A percentile compares a stretch with the other conserved stretches of the same genome.
Conservation (phyloP, 2,797 vertebrate species). For the Mormyrus hasselquistii region DNA sequence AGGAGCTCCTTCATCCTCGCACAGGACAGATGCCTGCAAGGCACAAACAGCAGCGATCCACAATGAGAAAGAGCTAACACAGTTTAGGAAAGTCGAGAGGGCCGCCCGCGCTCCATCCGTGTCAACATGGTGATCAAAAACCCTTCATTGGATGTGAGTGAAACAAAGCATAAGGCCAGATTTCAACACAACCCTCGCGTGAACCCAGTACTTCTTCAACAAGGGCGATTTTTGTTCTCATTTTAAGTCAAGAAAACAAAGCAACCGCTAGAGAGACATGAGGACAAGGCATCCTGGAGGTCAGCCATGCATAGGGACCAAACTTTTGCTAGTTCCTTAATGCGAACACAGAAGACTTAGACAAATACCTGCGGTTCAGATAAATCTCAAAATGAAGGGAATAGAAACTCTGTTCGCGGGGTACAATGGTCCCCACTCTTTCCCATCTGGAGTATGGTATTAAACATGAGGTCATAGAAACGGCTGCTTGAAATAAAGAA, state of each 20-base stretch:
- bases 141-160: not conserved
- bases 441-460: not conserved
- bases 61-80: not conserved
- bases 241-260: not conserved
- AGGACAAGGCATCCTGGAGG: not conserved
- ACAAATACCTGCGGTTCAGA: not conserved
- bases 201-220: not conserved
- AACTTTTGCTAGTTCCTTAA: not conserved
- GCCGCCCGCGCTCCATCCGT: not conserved
- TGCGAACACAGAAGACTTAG: not conserved
- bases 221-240: not conserved
- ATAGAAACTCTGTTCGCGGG: not conserved
- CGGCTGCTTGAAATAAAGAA: not conserved
- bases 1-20: constrained; percentile 64
- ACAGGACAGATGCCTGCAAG: constrained; percentile 64
- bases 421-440: not conserved
- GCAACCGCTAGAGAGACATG: not conserved
- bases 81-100: not conserved
- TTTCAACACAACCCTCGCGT: not conserved
- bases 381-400: not conserved
- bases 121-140: not conserved
- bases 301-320: not conserved
- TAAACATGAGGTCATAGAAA: not conserved
- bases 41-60: constrained; percentile 14
- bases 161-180: not conserved